These are phyloP conservation scores for Acronicta leporina DNA, from an alignment of 2,888 invertebrate species.

Conservation along the genomic window DNA sequence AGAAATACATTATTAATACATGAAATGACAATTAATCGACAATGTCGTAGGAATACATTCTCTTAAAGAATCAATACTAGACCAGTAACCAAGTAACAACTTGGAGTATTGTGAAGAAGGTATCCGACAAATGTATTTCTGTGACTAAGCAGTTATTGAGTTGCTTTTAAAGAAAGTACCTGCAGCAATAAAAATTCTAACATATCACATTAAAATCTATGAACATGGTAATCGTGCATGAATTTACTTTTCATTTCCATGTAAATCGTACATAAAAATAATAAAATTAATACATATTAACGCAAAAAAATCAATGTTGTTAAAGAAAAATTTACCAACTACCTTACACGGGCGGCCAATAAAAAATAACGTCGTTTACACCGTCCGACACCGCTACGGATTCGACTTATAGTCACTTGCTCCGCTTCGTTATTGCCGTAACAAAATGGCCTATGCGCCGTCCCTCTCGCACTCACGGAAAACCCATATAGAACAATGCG, in stretches of 20 bases:
- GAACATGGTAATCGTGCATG: constrained; percentile 8
- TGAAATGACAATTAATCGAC: constrained; percentile 8
- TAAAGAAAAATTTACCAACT: constrained; percentile 63
- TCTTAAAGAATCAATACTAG: too few relatives aligned
- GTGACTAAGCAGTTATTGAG: too few relatives aligned
- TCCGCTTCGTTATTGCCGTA: constrained; percentile 76
- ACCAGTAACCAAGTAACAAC: too few relatives aligned
- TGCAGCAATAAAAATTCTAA: too few relatives aligned
- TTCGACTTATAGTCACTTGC: constrained; percentile 79
- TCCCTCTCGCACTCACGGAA: constrained; percentile 72
- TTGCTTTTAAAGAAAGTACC: too few relatives aligned
- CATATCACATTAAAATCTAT: too few relatives aligned
- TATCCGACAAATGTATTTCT: too few relatives aligned
- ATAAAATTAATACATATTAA: constrained; percentile 45
- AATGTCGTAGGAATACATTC: neutral
- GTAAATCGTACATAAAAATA: constrained; percentile 35
- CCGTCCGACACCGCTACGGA: constrained; percentile 66
- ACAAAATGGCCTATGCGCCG: constrained; percentile 74
- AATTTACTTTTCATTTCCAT: constrained; percentile 30
- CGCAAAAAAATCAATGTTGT: constrained; percentile 67
- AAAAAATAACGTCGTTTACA: constrained; percentile 75
- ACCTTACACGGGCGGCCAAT: constrained; percentile 64
- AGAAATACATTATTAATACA: constrained; percentile 22
- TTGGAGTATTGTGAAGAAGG: too few relatives aligned
- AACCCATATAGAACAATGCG: constrained; percentile 80